Conservation (phyloP, 2,888 invertebrate species). For the Thelaira solivaga region DNA sequence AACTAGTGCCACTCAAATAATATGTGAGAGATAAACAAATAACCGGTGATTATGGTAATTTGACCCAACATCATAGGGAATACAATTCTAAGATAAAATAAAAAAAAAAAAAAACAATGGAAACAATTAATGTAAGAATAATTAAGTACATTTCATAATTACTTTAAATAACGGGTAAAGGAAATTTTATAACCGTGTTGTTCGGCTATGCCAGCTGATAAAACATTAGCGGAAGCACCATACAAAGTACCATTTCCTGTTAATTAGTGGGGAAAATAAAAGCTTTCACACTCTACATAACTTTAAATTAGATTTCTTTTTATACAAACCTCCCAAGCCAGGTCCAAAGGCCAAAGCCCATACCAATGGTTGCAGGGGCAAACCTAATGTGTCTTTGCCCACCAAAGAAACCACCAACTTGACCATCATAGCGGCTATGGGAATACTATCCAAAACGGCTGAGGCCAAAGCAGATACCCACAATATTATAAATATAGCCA, state of each 20-base stretch:
- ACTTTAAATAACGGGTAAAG: constrained; percentile 90
- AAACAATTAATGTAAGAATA: background rate
- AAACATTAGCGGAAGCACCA: constrained; percentile 93
- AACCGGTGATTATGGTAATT: constrained; percentile 82
- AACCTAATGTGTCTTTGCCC: constrained; percentile 81
- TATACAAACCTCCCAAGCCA: constrained; percentile 85
- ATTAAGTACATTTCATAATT: constrained; percentile 65
- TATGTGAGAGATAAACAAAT: constrained; percentile 85
- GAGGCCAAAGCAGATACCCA: constrained; percentile 93
- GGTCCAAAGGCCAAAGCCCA: constrained; percentile 93
- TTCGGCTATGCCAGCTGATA: constrained; percentile 93
- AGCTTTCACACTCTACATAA: background rate
- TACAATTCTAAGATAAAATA: constrained; percentile 81
- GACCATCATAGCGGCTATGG: constrained; percentile 95
- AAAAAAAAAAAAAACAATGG: constrained; percentile 1
- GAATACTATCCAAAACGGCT: constrained; percentile 93
- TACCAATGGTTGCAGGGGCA: constrained; percentile 88
- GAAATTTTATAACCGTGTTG: constrained; percentile 93
- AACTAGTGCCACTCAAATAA: constrained; percentile 77
- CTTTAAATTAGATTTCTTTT: background rate
- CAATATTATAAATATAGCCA: constrained; percentile 87
- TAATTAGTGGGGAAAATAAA: background rate
- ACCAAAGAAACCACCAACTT: constrained; percentile 85
- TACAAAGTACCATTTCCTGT: constrained; percentile 92
- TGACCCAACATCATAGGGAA: constrained; percentile 90